These are phyloP conservation scores for Acronicta aceris DNA, from an alignment of 2,888 invertebrate species.

Conservation along the genomic window DNA sequence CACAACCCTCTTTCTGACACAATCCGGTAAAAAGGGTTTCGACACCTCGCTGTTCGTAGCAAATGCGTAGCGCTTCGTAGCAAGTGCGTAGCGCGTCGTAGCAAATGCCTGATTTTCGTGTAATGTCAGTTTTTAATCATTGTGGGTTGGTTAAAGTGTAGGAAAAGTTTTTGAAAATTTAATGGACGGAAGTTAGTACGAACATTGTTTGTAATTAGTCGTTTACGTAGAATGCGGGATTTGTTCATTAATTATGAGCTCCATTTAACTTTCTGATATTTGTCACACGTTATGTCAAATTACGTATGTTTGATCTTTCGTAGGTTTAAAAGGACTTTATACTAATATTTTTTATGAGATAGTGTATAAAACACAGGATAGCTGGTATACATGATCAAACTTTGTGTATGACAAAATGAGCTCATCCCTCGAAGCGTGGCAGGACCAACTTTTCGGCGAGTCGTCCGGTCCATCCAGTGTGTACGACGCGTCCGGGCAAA, in stretches of 20 bases:
- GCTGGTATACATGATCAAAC: constrained; percentile 11
- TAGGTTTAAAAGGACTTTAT: not conserved
- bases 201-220: constrained; percentile 3
- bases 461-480: constrained; percentile 13
- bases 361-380: constrained; percentile 3
- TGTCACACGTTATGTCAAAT: not conserved
- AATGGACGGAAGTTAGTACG: not conserved
- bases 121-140: not conserved
- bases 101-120: not conserved
- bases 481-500: constrained; percentile 12
- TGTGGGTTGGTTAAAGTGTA: not conserved
- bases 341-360: too few relatives aligned
- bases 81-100: not conserved
- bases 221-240: constrained; percentile 1
- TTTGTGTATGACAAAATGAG: constrained; percentile 39
- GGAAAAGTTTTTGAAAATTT: constrained; percentile 5
- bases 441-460: constrained; percentile 24
- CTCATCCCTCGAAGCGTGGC: constrained; percentile 7
- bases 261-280: not conserved
- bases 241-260: constrained; percentile 1
- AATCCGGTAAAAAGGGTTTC: too few relatives aligned
- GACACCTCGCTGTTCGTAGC: not conserved
- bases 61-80: constrained; percentile 3
- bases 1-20: too few relatives aligned
- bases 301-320: not conserved